phyloP scores from a whole-genome alignment of 1,140 invertebrate genomes.

The Drosophila pseudoobscura region DNA sequence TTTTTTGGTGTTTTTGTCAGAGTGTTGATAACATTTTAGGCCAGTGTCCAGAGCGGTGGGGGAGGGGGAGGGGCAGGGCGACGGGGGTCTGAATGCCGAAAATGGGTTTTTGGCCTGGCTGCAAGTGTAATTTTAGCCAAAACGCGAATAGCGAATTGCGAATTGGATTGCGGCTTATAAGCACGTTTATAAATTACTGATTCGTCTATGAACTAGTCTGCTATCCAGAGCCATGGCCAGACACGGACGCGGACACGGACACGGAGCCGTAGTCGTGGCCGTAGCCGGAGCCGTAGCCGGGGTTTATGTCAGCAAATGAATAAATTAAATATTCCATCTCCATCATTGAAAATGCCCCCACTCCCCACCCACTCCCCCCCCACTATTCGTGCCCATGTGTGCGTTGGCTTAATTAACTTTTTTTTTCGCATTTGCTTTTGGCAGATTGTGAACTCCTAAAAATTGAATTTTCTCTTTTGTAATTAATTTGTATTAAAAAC shows the following conservation, averaged over 20 bases:
- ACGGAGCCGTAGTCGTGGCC: background rate
- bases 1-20: conserved; percentile 38
- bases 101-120: conserved; percentile 40
- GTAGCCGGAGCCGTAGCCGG: background rate
- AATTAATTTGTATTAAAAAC: conserved; percentile 58
- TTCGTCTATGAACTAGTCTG: conserved; percentile 50
- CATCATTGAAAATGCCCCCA: conserved; percentile 49
- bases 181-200: conserved; percentile 80
- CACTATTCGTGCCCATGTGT: conserved; percentile 6
- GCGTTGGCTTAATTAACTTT: conserved; percentile 62
- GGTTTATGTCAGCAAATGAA: conserved; percentile 67
- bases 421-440: conserved; percentile 44
- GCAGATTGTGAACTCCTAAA: conserved; percentile 36
- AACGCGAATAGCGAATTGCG: conserved; percentile 57
- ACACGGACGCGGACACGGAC: background rate
- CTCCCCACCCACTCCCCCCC: background rate
- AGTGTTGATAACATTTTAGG: conserved; percentile 52
- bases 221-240: background rate
- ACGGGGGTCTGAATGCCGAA: conserved; percentile 2
- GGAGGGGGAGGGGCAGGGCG: too few relatives aligned
- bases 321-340: conserved; percentile 71
- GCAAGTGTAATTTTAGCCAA: conserved; percentile 69
- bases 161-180: conserved; percentile 79
- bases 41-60: background rate
- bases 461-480: conserved; percentile 57